phyloP scores from a whole-genome alignment of 2,888 invertebrate genomes.

The Drosophila ochracea region DNA sequence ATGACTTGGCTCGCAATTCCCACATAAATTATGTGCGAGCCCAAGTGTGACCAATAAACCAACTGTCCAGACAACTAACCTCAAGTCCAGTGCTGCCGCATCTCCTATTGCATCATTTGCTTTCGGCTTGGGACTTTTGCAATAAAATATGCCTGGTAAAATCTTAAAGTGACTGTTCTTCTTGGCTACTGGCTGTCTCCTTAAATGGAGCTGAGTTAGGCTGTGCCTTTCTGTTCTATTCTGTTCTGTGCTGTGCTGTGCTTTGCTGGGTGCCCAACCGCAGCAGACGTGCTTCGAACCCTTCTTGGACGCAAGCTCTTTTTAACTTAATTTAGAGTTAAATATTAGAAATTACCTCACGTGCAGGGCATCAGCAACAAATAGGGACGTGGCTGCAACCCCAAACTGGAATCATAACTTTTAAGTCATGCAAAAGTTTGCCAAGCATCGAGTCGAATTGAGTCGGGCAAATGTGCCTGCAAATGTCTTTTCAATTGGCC shows the following conservation, averaged over 20 bases:
- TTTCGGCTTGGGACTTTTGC: conserved; percentile 55
- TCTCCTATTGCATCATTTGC: conserved; percentile 41
- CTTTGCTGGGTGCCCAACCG: conserved; percentile 39
- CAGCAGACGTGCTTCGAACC: conserved; percentile 54
- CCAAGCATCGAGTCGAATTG: conserved; percentile 19
- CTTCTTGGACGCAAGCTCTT: conserved; percentile 32
- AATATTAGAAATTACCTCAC: conserved; percentile 83
- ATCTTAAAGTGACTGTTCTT: conserved; percentile 48
- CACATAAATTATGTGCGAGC: conserved; percentile 83
- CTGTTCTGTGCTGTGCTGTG: neutral
- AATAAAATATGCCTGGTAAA: conserved; percentile 84
- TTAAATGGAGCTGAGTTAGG: conserved; percentile 10
- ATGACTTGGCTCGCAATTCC: conserved; percentile 74
- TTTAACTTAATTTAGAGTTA: conserved; percentile 78
- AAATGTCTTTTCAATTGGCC: conserved; percentile 81
- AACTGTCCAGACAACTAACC: conserved; percentile 72
- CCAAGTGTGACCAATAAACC: conserved; percentile 84
- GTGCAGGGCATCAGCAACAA: conserved; percentile 58
- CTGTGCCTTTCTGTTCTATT: conserved; percentile 7
- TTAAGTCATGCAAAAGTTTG: conserved; percentile 72
- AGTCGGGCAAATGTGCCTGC: conserved; percentile 66
- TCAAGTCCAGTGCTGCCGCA: conserved; percentile 33
- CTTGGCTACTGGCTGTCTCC: conserved; percentile 21
- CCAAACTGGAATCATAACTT: conserved; percentile 68
- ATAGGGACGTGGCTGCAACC: conserved; percentile 4